Percentiles rank a stretch among this genome's conserved stretches.
Conservation (phyloP, 2,797 vertebrate genomes). For the Gila robusta region DNA sequence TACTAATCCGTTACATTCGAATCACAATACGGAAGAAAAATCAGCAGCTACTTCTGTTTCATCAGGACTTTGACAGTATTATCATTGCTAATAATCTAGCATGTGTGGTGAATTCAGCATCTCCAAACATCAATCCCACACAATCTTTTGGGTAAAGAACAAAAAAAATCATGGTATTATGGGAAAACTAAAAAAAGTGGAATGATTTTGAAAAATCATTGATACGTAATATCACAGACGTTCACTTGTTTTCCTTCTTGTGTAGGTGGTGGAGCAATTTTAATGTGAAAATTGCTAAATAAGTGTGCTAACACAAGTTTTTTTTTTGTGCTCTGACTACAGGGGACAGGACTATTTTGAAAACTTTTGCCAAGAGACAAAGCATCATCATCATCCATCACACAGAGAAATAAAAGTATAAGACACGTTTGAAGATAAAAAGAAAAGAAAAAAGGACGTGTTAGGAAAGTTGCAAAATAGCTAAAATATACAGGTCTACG, state of each 20-base stretch:
- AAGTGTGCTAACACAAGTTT: conserved; percentile 34
- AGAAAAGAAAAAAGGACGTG: not conserved
- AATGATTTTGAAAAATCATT: not conserved
- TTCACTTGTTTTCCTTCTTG: conserved; percentile 5
- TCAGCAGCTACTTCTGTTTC: not conserved
- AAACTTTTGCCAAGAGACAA: conserved; percentile 10
- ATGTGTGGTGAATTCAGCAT: not conserved
- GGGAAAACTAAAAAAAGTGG: not conserved
- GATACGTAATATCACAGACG: conserved; percentile 17
- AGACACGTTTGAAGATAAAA: not conserved
- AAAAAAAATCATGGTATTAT: conserved; percentile 44
- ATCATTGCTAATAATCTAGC: not conserved
- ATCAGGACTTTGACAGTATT: not conserved
- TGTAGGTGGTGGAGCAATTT: conserved; percentile 4
- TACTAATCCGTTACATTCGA: not conserved
- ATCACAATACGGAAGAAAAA: not conserved
- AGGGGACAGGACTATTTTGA: not conserved
- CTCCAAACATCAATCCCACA: not conserved
- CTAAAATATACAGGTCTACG: conserved; percentile 37
- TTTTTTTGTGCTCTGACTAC: conserved; percentile 36
- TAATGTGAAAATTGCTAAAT: conserved; percentile 24
- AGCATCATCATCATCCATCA: conserved; percentile 41
- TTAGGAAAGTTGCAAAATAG: conserved; percentile 32
- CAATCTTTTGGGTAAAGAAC: conserved; percentile 1
- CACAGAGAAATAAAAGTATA: conserved; percentile 25